Base-by-base conservation (phyloP, 2,113 vertebrate genomes). In the Psilopogon haemacephalus region DNA sequence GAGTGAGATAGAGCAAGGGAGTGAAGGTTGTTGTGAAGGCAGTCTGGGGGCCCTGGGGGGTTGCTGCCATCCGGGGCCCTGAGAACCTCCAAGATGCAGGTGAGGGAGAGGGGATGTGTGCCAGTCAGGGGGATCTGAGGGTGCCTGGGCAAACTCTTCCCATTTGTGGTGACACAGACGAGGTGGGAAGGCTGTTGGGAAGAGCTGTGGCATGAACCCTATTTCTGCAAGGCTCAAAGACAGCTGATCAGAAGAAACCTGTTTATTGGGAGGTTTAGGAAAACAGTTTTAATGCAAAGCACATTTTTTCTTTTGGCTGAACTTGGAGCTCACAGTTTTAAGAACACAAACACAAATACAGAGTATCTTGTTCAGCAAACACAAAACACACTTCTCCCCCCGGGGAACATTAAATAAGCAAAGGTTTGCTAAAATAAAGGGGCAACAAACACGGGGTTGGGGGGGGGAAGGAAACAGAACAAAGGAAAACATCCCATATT, bases 211-310 rank as follows among this genome's bases (percentile, higher is more conserved):
- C 4, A 44, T 58, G 78, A 86, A n/a, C 21, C 23, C 9, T 2
- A 3, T 69, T 91, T 85, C 50, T 67, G 30, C 35, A 88, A 94
- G 44, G 60, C 76, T 84, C 60, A 65, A 38, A 89, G 70, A 65
- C 80, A 79, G 17, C n/a, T 62, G 62, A 67, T 85, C 70, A 65
- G 82, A 88, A 90, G 88, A 86, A 93, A 90, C 15, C 68, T 86
- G 89, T 96, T 97, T 96, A 96, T 96, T 96, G 89, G 91, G 95
- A 95, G 83, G 85, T 69, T 95, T 84, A 77, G 88, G 88, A 78
- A 85, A 86, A 69, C 68, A 89, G 83, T 69, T 90, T 75, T 68
- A 28, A 94, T 71, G 92, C 69, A 88, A 91, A 91, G 78, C 59
- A 55, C 2, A 11, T 37, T 62, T 81, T 62, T 58, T 59, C 69